Evolutionary conservation across 30 jellyfish, hydroid and myxozoan species (phyloP), one percentile per base, ranked within the genome.

Genomic region (Hydractinia symbiolongicarpus): DNA sequence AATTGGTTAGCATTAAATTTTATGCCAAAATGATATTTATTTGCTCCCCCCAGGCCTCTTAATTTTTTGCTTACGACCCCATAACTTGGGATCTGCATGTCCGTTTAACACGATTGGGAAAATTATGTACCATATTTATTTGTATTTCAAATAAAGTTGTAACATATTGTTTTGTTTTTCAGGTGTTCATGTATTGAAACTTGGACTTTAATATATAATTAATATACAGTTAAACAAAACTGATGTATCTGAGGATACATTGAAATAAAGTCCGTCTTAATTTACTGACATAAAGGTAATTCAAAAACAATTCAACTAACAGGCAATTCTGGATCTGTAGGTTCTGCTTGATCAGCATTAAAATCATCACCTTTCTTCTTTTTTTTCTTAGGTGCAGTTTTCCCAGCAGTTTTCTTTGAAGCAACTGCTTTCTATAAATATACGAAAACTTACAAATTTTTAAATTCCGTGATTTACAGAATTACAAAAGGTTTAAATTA

Each of bases 311-410:
- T 30, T 30, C 44, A 4, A 79, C 89, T 66, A 69, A 90, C 97
- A 77, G 89, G 75, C 15, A 90, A 44, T 61, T 90, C 97, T 50
- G 76, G 84, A 30, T 90, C 97, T 9, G 86, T 77, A 53, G 95
- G 95, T 53, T 90, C 97, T 30, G 66, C 90, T 15, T 60, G 89
- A 55, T 90, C 97, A 10, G 77, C 93, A 13, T 88, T 95, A 78
- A 66, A 90, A 51, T 87, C 83, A 5, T 83, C 88, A 21, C 95
- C 95, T 66, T 90, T 90, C 88, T 85, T 85, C 44, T 86, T 75
- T 54, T 85, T 90, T 79, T 86, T 86, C 72, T 49, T 51, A n/a
- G 55, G 82, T 19, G 81, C 82, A 16, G 58, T 68, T 53, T 57
- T 67, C 4, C 82, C 83, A 73, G 74, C 81, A 49, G 76, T 73